phyloP scores from a whole-genome alignment of 1,140 invertebrate species.

The Xylocopa sonorina region DNA sequence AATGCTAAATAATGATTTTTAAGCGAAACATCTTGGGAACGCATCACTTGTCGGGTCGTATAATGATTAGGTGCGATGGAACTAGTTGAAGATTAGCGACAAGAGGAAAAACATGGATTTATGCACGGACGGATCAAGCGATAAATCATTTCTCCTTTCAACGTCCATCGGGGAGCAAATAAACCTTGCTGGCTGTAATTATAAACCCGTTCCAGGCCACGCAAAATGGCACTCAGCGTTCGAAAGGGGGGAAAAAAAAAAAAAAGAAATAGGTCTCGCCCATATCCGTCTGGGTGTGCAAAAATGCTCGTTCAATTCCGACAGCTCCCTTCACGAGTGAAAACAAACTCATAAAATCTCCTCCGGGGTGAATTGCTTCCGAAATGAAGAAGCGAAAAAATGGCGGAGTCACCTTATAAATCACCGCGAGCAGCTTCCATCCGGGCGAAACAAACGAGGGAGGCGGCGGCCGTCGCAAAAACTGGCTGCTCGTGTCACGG shows the following conservation, averaged over 20 bases:
- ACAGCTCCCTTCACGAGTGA: too few relatives aligned
- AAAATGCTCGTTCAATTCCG: background rate
- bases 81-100: background rate
- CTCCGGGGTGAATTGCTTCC: background rate
- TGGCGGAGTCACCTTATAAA: background rate
- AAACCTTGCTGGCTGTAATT: background rate
- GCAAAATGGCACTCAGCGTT: background rate
- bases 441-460: background rate
- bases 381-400: background rate
- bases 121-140: background rate
- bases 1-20: too few relatives aligned
- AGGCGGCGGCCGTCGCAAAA: background rate
- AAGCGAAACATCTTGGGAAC: too few relatives aligned
- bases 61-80: background rate
- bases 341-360: background rate
- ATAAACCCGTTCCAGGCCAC: slow-evolving; percentile 1
- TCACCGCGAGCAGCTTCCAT: background rate
- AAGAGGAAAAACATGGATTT: background rate
- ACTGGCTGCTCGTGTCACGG: background rate
- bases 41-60: too few relatives aligned
- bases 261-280: too few relatives aligned
- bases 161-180: background rate
- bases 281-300: background rate
- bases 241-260: too few relatives aligned
- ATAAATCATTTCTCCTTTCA: slow-evolving; percentile 11